phyloP scores from a whole-genome alignment of 2,888 invertebrate genomes.

The Cataglyphis rosenhaueri region DNA sequence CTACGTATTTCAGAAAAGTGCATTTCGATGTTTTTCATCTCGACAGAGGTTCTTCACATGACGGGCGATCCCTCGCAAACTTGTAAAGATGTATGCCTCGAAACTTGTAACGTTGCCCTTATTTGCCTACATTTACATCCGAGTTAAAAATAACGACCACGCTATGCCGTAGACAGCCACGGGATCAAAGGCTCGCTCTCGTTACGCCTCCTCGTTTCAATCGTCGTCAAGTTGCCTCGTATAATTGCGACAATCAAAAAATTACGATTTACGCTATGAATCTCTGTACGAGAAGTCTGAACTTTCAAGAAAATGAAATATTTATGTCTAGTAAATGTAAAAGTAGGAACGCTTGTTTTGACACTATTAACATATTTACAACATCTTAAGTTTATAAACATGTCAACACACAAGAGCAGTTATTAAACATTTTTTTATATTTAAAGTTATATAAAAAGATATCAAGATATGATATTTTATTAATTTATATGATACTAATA shows the following conservation, averaged over 20 bases:
- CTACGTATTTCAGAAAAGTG: slow-evolving; percentile 64
- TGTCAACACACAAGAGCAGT: slow-evolving; percentile 39
- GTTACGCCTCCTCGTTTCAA: slow-evolving; percentile 2
- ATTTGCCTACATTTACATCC: slow-evolving; percentile 53
- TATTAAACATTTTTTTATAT: no score
- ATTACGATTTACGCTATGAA: background rate
- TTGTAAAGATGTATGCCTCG: slow-evolving; percentile 26
- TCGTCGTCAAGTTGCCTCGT: background rate
- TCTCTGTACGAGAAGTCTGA: background rate
- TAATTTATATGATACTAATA: background rate
- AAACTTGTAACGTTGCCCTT: slow-evolving; percentile 42
- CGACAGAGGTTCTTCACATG: slow-evolving; percentile 34
- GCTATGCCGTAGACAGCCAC: slow-evolving; percentile 12
- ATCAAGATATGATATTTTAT: background rate
- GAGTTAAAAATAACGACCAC: slow-evolving; percentile 39
- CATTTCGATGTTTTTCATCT: slow-evolving; percentile 64
- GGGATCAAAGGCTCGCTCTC: slow-evolving; percentile 40
- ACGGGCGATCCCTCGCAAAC: slow-evolving; percentile 19
- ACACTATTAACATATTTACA: background rate
- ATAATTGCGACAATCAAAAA: background rate
- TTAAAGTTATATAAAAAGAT: no score
- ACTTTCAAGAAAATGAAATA: background rate
- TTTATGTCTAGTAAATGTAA: background rate
- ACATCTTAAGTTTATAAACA: slow-evolving; percentile 26
- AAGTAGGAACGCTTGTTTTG: background rate